Evolutionary conservation across 2,888 invertebrate species (phyloP).

Genomic region (Drosophila anomalata): DNA sequence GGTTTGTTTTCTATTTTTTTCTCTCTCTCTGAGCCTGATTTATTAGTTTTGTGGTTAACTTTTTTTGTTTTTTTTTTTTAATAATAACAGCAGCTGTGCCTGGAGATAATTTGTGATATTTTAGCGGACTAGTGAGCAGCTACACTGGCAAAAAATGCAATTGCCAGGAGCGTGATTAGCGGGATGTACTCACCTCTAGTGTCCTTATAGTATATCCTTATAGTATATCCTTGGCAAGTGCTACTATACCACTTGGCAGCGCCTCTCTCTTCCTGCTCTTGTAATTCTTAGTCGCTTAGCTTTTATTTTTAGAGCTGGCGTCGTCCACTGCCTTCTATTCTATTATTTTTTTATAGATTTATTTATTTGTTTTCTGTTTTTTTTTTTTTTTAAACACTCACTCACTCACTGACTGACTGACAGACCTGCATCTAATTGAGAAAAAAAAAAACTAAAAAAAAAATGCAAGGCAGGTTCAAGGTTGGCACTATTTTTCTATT

Average conservation of each 20-base stretch:
- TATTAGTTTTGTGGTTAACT: background rate
- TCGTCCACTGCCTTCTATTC: background rate
- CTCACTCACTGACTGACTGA: constrained; percentile 16
- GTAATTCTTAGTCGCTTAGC: constrained; percentile 20
- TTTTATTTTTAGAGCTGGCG: constrained; percentile 23
- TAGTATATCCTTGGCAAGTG: constrained; percentile 56
- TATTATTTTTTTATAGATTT: background rate
- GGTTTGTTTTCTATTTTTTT: background rate
- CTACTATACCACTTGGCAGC: constrained; percentile 55
- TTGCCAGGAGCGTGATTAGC: constrained; percentile 44
- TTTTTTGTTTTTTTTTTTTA: no score
- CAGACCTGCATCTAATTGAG: constrained; percentile 41
- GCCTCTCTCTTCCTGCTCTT: constrained; percentile 34
- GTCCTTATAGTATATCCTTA: constrained; percentile 33
- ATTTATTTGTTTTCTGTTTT: constrained; percentile 43
- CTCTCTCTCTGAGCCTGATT: background rate
- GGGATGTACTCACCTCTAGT: constrained; percentile 18
- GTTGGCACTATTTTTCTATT: constrained; percentile 4
- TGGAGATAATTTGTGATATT: constrained; percentile 1
- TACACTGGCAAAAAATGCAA: background rate
- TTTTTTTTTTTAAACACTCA: constrained; percentile 33
- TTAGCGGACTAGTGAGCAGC: background rate
- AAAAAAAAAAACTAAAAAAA: background rate
- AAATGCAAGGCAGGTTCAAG: constrained; percentile 29
- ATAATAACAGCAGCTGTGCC: constrained; percentile 1